Percentiles rank a stretch among this genome's conserved stretches.
phyloP scores from a whole-genome alignment of 2,113 vertebrate species.

The Lichenostomus cassidix region DNA sequence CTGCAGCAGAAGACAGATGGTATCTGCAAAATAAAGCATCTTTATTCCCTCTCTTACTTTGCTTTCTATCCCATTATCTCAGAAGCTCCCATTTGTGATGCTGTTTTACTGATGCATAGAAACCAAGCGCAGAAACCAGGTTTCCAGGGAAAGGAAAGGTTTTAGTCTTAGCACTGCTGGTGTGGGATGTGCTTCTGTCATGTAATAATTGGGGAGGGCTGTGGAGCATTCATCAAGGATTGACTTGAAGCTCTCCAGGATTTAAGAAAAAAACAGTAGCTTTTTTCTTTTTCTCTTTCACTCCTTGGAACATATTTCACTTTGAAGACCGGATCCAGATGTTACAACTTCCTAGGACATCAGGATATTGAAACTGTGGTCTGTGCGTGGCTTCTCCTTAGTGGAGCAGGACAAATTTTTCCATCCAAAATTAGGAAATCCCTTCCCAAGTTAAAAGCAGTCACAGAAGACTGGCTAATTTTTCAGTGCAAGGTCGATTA shows the following conservation, averaged over 20 bases:
- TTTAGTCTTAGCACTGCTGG: not conserved
- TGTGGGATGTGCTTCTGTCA: not conserved
- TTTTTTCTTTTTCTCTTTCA: not conserved
- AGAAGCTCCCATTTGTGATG: not conserved
- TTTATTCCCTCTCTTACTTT: not conserved
- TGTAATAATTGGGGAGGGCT: not conserved
- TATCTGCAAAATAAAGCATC: slow-evolving; percentile 16
- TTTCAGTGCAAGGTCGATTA: not conserved
- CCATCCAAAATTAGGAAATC: not conserved
- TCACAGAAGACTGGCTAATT: not conserved
- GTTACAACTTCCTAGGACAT: not conserved
- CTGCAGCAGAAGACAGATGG: slow-evolving; percentile 17
- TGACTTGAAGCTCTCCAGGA: not conserved
- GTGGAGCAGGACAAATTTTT: not conserved
- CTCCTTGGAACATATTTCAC: not conserved
- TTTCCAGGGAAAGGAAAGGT: not conserved
- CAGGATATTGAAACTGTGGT: not conserved
- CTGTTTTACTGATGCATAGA: not conserved
- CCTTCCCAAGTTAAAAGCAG: not conserved
- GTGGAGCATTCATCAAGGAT: not conserved
- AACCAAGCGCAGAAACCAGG: not conserved
- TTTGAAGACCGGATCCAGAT: not conserved
- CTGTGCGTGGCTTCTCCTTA: not conserved
- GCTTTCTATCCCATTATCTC: not conserved
- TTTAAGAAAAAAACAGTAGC: not conserved